Evolutionary conservation across 1,140 invertebrate genomes (phyloP).

Genomic region (Drosophila tristis): DNA sequence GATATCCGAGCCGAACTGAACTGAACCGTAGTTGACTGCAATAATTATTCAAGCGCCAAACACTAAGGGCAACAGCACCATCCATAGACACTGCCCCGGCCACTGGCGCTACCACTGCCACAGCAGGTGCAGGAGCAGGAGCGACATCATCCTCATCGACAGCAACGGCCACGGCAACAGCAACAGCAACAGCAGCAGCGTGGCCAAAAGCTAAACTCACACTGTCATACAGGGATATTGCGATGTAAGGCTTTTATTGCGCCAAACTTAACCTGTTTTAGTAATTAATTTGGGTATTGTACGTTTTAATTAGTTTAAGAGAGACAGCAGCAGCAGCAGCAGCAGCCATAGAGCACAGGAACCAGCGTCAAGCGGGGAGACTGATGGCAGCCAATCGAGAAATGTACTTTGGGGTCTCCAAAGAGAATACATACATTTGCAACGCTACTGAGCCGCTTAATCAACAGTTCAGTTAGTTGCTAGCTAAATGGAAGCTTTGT

Average conservation of each 20-base stretch:
- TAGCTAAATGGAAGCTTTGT: not conserved
- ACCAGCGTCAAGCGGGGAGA: not conserved
- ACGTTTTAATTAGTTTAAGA: constrained; percentile 76
- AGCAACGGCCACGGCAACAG: not conserved
- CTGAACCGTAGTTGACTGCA: constrained; percentile 67
- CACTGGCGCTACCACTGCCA: not conserved
- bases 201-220: constrained; percentile 30
- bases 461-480: not conserved
- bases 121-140: constrained; percentile 45
- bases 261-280: constrained; percentile 80
- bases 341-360: not conserved
- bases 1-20: constrained; percentile 38
- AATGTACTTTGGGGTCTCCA: too few species aligned
- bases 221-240: constrained; percentile 20
- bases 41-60: constrained; percentile 78
- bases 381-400: constrained; percentile 18
- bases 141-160: constrained; percentile 7
- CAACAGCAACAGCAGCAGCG: constrained; percentile 18
- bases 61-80: constrained; percentile 41
- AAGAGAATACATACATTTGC: too few species aligned
- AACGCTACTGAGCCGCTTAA: too few species aligned
- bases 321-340: not conserved
- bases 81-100: not conserved
- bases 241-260: constrained; percentile 71
- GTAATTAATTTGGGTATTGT: constrained; percentile 82